These are phyloP conservation scores for Myotis davidii DNA, from an alignment of 2,113 vertebrate genomes.

Conservation along the genomic window DNA sequence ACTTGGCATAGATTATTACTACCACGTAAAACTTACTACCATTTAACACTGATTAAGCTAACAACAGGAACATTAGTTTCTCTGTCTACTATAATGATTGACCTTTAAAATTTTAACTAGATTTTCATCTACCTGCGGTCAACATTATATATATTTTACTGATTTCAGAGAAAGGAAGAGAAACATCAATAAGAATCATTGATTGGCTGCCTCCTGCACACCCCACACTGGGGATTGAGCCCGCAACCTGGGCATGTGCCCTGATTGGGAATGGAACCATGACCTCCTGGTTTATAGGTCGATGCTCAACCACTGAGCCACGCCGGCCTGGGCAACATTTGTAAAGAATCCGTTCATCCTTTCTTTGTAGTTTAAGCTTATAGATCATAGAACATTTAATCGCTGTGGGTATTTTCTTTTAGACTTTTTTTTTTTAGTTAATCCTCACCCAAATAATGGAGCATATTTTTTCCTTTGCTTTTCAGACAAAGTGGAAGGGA, in stretches of 20 bases:
- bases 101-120: background rate
- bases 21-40: background rate
- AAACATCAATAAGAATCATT: background rate
- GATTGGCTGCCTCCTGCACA: background rate
- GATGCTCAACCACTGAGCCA: too few species aligned
- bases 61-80: background rate
- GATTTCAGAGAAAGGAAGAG: background rate
- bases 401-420: background rate
- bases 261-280: background rate
- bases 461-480: too few species aligned
- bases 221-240: background rate
- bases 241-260: background rate
- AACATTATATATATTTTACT: background rate
- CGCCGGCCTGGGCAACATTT: background rate
- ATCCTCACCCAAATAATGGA: too few species aligned
- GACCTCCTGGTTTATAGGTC: too few species aligned
- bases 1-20: background rate
- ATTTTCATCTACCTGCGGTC: background rate
- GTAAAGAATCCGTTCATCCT: background rate
- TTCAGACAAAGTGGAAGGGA: too few species aligned
- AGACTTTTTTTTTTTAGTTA: background rate
- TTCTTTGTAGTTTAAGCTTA: background rate
- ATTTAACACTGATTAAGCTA: background rate
- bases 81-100: background rate
- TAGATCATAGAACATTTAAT: background rate